A percentile compares a stretch with the other conserved stretches of the same genome.
Evolutionary conservation across 2,797 vertebrate genomes (phyloP).

Genomic region (Phylloscopus collybita): DNA sequence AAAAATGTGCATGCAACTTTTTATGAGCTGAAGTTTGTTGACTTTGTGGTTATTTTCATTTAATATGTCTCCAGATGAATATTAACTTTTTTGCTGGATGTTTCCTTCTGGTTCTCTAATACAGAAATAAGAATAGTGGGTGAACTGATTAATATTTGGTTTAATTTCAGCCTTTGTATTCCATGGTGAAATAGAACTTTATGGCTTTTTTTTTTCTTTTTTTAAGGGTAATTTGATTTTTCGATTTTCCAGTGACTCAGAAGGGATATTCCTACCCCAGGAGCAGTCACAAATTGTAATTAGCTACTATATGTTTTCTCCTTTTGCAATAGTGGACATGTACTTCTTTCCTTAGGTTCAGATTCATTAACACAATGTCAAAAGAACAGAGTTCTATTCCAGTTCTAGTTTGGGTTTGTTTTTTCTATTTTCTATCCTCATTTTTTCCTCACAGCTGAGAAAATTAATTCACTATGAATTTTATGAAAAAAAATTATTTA

Average conservation of each 20-base stretch:
- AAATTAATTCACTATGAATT: background rate
- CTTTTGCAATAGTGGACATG: background rate
- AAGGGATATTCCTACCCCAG: background rate
- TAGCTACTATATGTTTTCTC: background rate
- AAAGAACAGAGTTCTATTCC: background rate
- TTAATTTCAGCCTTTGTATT: background rate
- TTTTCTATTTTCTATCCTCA: rapidly evolving
- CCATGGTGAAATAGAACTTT: background rate
- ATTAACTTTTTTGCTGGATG: background rate
- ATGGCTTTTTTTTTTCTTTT: background rate
- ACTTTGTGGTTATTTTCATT: slow-evolving; percentile 43
- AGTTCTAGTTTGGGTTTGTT: background rate
- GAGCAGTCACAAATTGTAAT: background rate
- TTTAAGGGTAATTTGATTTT: background rate
- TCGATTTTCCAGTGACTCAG: background rate
- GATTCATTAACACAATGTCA: background rate
- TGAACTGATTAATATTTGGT: background rate
- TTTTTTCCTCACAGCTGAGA: background rate
- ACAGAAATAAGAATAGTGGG: background rate
- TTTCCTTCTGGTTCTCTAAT: background rate
- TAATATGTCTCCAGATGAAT: background rate
- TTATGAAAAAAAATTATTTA: background rate
- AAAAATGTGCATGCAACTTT: slow-evolving; percentile 33
- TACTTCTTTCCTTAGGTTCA: background rate
- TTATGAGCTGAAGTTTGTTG: slow-evolving; percentile 26